These are phyloP conservation scores for Tribolium freemani DNA, from an alignment of 2,888 invertebrate species.

Conservation along the genomic window DNA sequence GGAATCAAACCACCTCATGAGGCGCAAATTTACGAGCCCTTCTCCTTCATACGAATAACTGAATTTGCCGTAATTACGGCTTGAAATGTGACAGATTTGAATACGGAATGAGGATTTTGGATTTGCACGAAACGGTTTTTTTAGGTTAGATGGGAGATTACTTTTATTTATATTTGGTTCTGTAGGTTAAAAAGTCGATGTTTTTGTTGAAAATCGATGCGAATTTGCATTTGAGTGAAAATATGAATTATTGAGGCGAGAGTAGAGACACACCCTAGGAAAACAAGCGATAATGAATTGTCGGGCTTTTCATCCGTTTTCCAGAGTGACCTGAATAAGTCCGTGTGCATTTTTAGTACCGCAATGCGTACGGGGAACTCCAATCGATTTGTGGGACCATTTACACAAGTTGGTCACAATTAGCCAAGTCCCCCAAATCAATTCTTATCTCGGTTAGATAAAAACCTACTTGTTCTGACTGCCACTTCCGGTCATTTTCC, in stretches of 20 bases:
- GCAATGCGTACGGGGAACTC: neutral
- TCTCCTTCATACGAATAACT: neutral
- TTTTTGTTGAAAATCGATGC: neutral
- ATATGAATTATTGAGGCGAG: neutral
- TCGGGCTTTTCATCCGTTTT: neutral
- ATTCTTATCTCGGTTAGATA: neutral
- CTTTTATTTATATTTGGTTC: conserved; percentile 8
- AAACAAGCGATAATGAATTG: neutral
- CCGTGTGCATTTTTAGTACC: conserved; percentile 1
- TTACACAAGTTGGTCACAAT: neutral
- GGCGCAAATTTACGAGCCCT: neutral
- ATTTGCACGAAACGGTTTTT: conserved; percentile 2
- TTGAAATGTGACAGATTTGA: conserved; percentile 5
- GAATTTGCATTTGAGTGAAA: neutral
- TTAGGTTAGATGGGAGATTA: conserved; percentile 1
- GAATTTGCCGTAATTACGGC: neutral
- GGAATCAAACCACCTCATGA: neutral
- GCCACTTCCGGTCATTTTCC: neutral
- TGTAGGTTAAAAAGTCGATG: neutral
- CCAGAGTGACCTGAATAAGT: neutral
- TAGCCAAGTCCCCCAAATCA: neutral
- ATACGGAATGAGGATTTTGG: neutral
- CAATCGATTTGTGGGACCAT: neutral
- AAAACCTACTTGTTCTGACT: neutral
- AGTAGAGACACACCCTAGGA: neutral